These are phyloP conservation scores for Hozukius guyotensis DNA, from an alignment of 2,797 vertebrate species.

Conservation along the genomic window DNA sequence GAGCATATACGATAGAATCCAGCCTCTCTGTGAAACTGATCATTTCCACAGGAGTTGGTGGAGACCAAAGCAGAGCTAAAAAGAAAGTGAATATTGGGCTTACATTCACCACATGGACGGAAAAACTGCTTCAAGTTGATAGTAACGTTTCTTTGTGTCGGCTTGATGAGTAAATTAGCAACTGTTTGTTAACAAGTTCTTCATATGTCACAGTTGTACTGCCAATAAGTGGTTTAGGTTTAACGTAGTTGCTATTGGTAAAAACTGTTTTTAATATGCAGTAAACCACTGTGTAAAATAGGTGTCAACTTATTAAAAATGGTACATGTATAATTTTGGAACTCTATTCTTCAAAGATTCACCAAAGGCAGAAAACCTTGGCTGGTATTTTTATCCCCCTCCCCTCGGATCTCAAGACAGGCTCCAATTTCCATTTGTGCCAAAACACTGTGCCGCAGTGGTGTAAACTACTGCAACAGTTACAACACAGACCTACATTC, in stretches of 20 bases:
- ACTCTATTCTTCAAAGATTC: not conserved
- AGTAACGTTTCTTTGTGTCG: not conserved
- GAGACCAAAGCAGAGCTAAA: not conserved
- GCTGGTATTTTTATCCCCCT: constrained; percentile 19
- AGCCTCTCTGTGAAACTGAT: not conserved
- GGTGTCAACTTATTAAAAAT: not conserved
- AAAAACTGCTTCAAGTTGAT: not conserved
- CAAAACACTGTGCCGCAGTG: constrained; percentile 3
- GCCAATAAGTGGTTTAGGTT: not conserved
- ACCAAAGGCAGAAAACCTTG: constrained; percentile 10
- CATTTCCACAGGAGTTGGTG: not conserved
- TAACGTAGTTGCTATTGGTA: not conserved
- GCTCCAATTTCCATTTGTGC: constrained; percentile 37
- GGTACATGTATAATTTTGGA: not conserved
- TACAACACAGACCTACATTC: constrained; percentile 16
- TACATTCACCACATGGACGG: not conserved
- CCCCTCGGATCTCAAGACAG: constrained; percentile 23
- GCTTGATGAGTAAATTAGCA: not conserved
- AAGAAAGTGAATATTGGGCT: not conserved
- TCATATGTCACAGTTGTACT: not conserved
- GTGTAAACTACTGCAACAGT: constrained; percentile 35
- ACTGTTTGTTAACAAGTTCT: not conserved
- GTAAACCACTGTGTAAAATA: not conserved
- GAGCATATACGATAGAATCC: too few relatives aligned
- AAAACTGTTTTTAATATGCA: not conserved